Conservation (phyloP, 2,888 invertebrate genomes). For the Drosophila pullipes region DNA sequence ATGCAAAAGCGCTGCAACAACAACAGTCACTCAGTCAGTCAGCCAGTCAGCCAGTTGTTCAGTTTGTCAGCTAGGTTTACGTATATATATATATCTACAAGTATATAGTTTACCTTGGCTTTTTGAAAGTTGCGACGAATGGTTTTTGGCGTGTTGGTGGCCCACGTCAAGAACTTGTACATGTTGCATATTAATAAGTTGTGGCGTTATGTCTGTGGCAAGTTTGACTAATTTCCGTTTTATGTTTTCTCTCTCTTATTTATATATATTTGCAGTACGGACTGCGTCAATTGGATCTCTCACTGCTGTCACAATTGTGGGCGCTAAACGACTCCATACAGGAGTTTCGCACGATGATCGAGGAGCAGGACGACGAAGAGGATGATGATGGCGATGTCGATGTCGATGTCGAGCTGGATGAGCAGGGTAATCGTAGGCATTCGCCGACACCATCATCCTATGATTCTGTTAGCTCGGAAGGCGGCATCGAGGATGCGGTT, state of each 20-base stretch:
- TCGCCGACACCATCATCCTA: slow-evolving; percentile 84
- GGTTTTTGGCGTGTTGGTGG: slow-evolving; percentile 59
- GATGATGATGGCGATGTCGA: slow-evolving; percentile 55
- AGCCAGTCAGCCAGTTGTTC: neutral
- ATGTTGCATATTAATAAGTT: slow-evolving; percentile 54
- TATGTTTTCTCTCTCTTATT: slow-evolving; percentile 21
- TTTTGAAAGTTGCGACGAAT: slow-evolving; percentile 64
- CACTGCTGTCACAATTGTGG: slow-evolving; percentile 95
- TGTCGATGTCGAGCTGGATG: slow-evolving; percentile 55
- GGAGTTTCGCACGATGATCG: slow-evolving; percentile 91
- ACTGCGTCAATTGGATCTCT: slow-evolving; percentile 94
- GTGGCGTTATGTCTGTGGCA: slow-evolving; percentile 42
- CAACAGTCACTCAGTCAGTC: slow-evolving; percentile 23
- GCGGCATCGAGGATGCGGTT: slow-evolving; percentile 78
- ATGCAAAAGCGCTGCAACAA: slow-evolving; percentile 31
- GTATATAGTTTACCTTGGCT: slow-evolving; percentile 52
- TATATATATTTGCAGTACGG: slow-evolving; percentile 90
- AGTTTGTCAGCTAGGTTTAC: slow-evolving; percentile 10
- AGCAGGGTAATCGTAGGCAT: slow-evolving; percentile 68
- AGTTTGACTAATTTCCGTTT: slow-evolving; percentile 37
- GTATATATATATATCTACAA: neutral
- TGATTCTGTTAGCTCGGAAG: slow-evolving; percentile 83
- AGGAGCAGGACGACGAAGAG: slow-evolving; percentile 83
- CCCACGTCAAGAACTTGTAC: slow-evolving; percentile 64
- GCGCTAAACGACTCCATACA: slow-evolving; percentile 96